Conservation (phyloP, 2,113 vertebrate species). For the Psittacara wagleri region DNA sequence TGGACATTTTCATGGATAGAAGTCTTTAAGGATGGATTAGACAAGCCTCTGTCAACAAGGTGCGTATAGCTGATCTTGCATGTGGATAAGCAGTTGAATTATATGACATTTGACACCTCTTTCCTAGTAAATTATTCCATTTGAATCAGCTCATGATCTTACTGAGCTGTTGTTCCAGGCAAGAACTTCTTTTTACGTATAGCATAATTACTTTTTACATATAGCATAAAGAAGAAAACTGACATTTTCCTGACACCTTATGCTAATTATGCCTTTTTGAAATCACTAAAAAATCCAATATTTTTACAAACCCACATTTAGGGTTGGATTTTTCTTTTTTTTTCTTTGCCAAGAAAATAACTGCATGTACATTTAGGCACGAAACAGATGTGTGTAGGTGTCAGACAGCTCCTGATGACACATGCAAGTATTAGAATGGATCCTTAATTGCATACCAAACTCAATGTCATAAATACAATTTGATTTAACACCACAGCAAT, state of each 20-base stretch:
- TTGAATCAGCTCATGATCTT: not conserved
- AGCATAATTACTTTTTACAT: not conserved
- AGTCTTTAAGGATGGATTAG: not conserved
- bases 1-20: not conserved
- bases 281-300: not conserved
- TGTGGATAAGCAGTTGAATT: not conserved
- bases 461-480: not conserved
- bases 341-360: not conserved
- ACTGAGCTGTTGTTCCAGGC: not conserved
- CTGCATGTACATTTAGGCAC: not conserved
- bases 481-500: not conserved
- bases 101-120: not conserved
- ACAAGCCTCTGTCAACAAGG: not conserved
- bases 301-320: not conserved
- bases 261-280: not conserved
- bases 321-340: not conserved
- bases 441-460: not conserved
- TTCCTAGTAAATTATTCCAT: not conserved
- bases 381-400: not conserved
- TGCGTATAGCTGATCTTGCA: not conserved
- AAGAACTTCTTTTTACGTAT: not conserved
- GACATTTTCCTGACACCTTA: not conserved
- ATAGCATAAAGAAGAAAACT: not conserved
- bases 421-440: not conserved
- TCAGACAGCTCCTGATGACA: not conserved